Evolutionary conservation across 1,140 invertebrate genomes (phyloP).

Genomic region (Papilio polyxenes): DNA sequence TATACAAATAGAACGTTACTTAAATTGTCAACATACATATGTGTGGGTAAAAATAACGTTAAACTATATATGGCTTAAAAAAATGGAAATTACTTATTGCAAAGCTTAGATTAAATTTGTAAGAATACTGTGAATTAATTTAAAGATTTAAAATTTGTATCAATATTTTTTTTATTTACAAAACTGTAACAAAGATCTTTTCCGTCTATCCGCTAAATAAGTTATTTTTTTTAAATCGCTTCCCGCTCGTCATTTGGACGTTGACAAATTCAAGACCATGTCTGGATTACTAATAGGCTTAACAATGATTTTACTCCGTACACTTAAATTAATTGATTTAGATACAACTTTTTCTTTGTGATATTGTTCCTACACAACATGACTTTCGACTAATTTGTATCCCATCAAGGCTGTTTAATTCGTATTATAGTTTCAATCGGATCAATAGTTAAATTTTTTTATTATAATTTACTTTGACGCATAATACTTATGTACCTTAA

Average conservation of each 20-base stretch:
- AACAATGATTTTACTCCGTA: slow-evolving; percentile 58
- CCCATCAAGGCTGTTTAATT: background rate
- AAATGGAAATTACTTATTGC: too few relatives aligned
- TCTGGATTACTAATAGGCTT: slow-evolving; percentile 61
- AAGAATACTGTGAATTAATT: too few relatives aligned
- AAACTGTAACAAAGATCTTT: too few relatives aligned
- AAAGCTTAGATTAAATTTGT: too few relatives aligned
- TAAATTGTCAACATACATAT: background rate
- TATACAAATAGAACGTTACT: background rate
- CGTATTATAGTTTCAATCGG: too few relatives aligned
- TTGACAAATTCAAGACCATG: slow-evolving; percentile 44
- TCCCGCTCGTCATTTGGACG: slow-evolving; percentile 43
- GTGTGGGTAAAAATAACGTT: too few relatives aligned
- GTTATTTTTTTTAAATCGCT: background rate
- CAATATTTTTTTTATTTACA: too few relatives aligned
- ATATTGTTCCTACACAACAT: slow-evolving; percentile 43
- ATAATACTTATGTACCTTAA: background rate
- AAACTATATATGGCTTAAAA: too few relatives aligned
- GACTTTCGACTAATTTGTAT: background rate
- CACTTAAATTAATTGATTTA: slow-evolving; percentile 62
- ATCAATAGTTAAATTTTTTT: too few relatives aligned
- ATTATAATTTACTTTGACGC: too few relatives aligned
- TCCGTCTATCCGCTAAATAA: too few relatives aligned
- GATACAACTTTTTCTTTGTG: slow-evolving; percentile 48
- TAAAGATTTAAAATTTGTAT: too few relatives aligned